Evolutionary conservation across 2,113 vertebrate genomes (phyloP), one percentile per base, ranked within the genome.

Genomic region (Nanorana parkeri): DNA sequence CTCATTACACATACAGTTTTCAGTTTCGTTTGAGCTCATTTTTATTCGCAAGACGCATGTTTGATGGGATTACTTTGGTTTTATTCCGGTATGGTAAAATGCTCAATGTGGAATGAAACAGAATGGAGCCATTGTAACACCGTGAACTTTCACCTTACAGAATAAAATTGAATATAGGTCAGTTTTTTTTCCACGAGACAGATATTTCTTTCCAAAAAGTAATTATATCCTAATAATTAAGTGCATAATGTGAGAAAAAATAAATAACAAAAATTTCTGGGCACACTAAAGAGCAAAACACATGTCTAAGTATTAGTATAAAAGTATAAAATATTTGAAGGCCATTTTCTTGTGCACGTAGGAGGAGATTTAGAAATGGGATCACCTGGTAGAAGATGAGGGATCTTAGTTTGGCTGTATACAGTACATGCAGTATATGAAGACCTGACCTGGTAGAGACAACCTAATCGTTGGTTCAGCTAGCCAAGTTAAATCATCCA

Each of bases 1-100:
- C 26, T 52, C 36, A 63, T 80, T 61, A 68, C 56, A 69, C 4
- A 56, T 26, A 67, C 77, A 78, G 61, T 54, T 68, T 79, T 51
- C 17, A 52, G 75, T 77, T 64, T 65, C 23, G n/a, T 5, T 77
- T 64, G 4, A 64, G 23, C 5, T 23, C 47, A 29, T 51, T 60
- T 76, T 76, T 21, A 36, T 60, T 60, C 21, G 13, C 58, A 76
- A 63, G 21, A 6, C 24, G 26, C 28, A n/a, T 73, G 41, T 64
- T 77, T 64, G 58, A 77, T 51, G 26, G 47, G 41, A 65, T 54
- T 66, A 32, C 51, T 17, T 51, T 54, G 52, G 36, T 78, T 67
- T 67, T 78, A 54, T 36, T 47, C 51, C 26, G n/a, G 11, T 29
- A 32, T 67, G 76, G 64, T 67, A 56, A 67, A 67, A 67, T 21